Evolutionary conservation across 2,888 invertebrate genomes (phyloP).

Genomic region (Hecatera dysodea): DNA sequence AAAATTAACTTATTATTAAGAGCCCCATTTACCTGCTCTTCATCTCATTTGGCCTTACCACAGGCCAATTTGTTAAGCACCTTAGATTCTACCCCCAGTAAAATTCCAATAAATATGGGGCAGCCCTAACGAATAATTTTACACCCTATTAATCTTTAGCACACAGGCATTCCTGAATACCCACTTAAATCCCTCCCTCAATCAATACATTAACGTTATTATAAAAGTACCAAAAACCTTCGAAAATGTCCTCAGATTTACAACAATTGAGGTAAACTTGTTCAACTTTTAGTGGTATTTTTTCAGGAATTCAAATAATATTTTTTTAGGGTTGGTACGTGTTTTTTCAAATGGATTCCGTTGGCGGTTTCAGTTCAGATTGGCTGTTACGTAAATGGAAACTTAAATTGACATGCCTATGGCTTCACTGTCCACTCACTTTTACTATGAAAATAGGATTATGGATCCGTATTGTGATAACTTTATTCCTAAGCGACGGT

Average conservation of each 20-base stretch:
- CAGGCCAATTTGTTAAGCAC: conserved; percentile 18
- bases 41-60: conserved; percentile 3
- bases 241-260: conserved; percentile 44
- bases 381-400: conserved; percentile 57
- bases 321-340: conserved; percentile 49
- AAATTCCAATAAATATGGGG: background rate
- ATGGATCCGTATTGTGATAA: conserved; percentile 22
- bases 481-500: conserved; percentile 7
- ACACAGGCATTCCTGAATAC: conserved; percentile 48
- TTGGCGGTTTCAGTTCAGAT: conserved; percentile 48
- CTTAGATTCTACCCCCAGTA: conserved; percentile 5
- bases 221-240: conserved; percentile 25
- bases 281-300: conserved; percentile 44
- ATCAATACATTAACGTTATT: conserved; percentile 49
- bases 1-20: background rate
- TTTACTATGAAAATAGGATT: conserved; percentile 49
- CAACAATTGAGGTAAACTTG: conserved; percentile 40
- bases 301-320: conserved; percentile 40
- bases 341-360: conserved; percentile 49
- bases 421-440: conserved; percentile 49
- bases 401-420: conserved; percentile 51
- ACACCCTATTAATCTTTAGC: conserved; percentile 68
- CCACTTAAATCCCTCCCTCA: conserved; percentile 47
- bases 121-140: conserved; percentile 63
- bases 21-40: background rate